Percentiles rank a stretch among this genome's conserved stretches.
Evolutionary conservation across 2,888 invertebrate species (phyloP).

Genomic region (Bombylius major): DNA sequence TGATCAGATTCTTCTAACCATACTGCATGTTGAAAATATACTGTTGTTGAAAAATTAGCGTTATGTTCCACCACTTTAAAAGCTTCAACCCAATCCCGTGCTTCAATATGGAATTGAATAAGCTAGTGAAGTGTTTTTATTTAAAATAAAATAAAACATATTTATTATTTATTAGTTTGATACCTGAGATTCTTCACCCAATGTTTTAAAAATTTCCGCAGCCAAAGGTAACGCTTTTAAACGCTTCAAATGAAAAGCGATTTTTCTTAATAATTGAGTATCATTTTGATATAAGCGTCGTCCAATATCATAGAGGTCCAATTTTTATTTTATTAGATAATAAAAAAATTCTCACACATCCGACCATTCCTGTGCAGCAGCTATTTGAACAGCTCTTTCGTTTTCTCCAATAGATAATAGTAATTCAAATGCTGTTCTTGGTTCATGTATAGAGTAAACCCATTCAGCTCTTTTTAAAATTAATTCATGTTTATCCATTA

Average conservation of each 20-base stretch:
- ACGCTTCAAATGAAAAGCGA: constrained; percentile 59
- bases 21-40: constrained; percentile 94
- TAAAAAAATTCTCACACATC: constrained; percentile 58
- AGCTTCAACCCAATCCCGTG: constrained; percentile 91
- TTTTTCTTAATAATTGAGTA: constrained; percentile 58
- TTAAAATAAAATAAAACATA: not conserved
- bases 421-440: constrained; percentile 90
- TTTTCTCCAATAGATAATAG: constrained; percentile 89
- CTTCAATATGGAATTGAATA: constrained; percentile 59
- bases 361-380: constrained; percentile 80
- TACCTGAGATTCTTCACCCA: constrained; percentile 58
- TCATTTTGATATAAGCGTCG: constrained; percentile 75
- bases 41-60: constrained; percentile 67
- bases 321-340: not conserved
- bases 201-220: constrained; percentile 77
- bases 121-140: constrained; percentile 21
- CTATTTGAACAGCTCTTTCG: constrained; percentile 79
- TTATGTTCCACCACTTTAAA: constrained; percentile 78
- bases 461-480: constrained; percentile 92
- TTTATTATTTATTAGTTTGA: not conserved
- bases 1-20: constrained; percentile 90
- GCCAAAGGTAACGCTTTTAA: constrained; percentile 63
- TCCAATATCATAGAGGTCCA: constrained; percentile 68
- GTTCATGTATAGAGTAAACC: constrained; percentile 91
- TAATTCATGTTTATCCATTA: constrained; percentile 58